phyloP scores from a whole-genome alignment of 2,888 invertebrate genomes.

The Latrodectus hesperus region DNA sequence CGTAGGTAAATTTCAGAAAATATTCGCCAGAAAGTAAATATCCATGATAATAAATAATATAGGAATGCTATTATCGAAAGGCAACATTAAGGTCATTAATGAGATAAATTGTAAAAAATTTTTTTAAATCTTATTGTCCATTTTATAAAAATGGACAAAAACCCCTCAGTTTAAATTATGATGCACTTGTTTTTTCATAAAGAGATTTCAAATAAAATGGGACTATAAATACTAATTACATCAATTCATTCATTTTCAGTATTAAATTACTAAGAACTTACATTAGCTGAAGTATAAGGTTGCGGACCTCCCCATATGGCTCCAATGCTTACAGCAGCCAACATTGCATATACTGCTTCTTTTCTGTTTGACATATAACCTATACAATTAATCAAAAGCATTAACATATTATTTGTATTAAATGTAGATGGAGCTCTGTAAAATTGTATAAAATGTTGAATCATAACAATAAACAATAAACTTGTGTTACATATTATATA shows the following conservation, averaged over 20 bases:
- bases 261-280: not conserved
- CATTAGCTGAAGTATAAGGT: constrained; percentile 12
- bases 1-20: too few species aligned
- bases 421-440: not conserved
- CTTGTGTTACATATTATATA: too few species aligned
- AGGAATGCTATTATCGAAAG: too few species aligned
- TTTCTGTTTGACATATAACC: constrained; percentile 34
- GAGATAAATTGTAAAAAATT: too few species aligned
- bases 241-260: not conserved
- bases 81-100: too few species aligned
- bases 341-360: constrained; percentile 32
- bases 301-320: constrained; percentile 31
- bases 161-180: too few species aligned
- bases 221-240: not conserved
- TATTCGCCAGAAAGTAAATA: too few species aligned
- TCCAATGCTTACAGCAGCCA: constrained; percentile 28
- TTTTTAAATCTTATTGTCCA: too few species aligned
- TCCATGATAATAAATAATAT: too few species aligned
- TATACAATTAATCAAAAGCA: not conserved
- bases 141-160: too few species aligned
- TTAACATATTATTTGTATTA: not conserved
- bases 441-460: not conserved
- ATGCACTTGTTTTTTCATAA: not conserved
- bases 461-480: too few species aligned
- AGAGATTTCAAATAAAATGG: not conserved